Percentiles rank a stretch among this genome's conserved stretches.
Conservation (phyloP, 2,113 vertebrate genomes). For the Dunckerocampus dactyliophorus region DNA sequence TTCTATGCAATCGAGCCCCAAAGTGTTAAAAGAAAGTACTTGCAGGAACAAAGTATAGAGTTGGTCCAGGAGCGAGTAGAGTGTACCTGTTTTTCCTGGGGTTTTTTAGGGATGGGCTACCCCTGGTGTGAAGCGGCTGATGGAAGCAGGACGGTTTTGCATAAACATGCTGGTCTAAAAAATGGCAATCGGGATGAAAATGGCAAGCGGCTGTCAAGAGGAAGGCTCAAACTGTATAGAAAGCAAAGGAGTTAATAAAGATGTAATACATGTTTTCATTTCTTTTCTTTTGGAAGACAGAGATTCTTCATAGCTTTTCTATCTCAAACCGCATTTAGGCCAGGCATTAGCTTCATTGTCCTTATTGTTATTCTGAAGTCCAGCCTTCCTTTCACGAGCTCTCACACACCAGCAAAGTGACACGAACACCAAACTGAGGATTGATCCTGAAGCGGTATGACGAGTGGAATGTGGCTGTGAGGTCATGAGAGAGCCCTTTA, state of each 20-base stretch:
- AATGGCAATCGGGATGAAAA: conserved; percentile 14
- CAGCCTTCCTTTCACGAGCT: not conserved
- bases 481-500: conserved; percentile 71
- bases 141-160: conserved; percentile 39
- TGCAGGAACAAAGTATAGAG: not conserved
- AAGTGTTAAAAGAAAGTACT: not conserved
- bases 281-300: conserved; percentile 73
- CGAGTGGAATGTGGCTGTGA: conserved; percentile 26
- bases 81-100: not conserved
- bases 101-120: not conserved
- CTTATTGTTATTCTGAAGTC: conserved; percentile 67
- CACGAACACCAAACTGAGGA: too few species aligned
- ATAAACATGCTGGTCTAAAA: conserved; percentile 50
- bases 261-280: conserved; percentile 61
- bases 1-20: conserved; percentile 65
- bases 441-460: too few species aligned
- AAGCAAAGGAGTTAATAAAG: conserved; percentile 62
- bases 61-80: not conserved
- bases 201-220: conserved; percentile 16
- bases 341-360: conserved; percentile 71
- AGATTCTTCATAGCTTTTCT: conserved; percentile 76
- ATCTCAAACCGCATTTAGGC: conserved; percentile 37
- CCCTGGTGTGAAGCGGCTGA: conserved; percentile 19
- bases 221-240: conserved; percentile 68
- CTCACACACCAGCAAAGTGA: too few species aligned